phyloP scores from a whole-genome alignment of 2,888 invertebrate genomes.

The Magallana nippona region DNA sequence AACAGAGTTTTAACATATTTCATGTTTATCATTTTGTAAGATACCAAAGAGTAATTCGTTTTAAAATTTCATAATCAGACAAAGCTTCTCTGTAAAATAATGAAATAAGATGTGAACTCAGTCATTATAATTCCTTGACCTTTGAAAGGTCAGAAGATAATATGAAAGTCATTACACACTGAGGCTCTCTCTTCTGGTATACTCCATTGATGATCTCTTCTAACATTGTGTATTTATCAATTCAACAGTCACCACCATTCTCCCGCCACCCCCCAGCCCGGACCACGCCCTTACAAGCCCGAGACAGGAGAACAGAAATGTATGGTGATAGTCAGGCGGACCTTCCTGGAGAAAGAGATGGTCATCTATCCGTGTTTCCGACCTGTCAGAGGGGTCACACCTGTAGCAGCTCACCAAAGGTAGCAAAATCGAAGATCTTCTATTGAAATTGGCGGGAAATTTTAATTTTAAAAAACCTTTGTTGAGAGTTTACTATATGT shows the following conservation, averaged over 20 bases:
- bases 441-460: neutral
- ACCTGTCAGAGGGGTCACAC: slow-evolving; percentile 48
- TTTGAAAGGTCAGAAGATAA: too few relatives aligned
- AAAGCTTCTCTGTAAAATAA: too few relatives aligned
- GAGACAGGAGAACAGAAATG: slow-evolving; percentile 44
- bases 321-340: slow-evolving; percentile 45
- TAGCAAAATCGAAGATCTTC: neutral
- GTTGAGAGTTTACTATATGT: too few relatives aligned
- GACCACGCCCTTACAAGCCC: neutral
- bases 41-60: too few relatives aligned
- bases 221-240: neutral
- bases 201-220: neutral
- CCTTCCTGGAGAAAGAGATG: slow-evolving; percentile 42
- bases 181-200: neutral
- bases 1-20: too few relatives aligned
- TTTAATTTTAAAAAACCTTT: neutral
- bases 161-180: too few relatives aligned
- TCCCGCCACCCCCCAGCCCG: neutral
- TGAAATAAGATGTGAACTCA: too few relatives aligned
- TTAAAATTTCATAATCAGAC: too few relatives aligned
- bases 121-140: too few relatives aligned
- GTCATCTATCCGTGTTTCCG: slow-evolving; percentile 48
- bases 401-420: slow-evolving; percentile 51
- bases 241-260: neutral
- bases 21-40: too few relatives aligned